Percentiles rank a stretch among this genome's conserved stretches.
Conservation (phyloP, 2,113 vertebrate genomes). For the Eidolon helvum region DNA sequence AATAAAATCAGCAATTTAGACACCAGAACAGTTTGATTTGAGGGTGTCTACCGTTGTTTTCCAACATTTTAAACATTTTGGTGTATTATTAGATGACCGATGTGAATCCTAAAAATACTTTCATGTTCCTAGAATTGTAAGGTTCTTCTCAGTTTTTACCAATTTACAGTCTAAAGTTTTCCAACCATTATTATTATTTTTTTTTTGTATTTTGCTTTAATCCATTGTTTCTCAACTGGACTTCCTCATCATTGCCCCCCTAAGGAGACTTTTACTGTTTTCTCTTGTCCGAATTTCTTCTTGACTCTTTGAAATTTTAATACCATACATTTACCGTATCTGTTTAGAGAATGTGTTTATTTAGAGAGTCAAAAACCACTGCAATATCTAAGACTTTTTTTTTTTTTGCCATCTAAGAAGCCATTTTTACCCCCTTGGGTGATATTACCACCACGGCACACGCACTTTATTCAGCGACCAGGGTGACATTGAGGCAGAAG, state of each 20-base stretch:
- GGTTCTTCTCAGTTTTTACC: background rate
- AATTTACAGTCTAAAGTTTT: background rate
- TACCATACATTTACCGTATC: background rate
- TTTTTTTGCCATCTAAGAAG: background rate
- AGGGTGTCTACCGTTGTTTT: background rate
- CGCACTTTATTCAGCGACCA: rapidly evolving
- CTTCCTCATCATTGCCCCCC: background rate
- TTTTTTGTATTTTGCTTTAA: background rate
- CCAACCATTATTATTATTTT: background rate
- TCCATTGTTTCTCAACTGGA: background rate
- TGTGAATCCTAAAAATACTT: background rate
- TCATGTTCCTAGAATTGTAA: background rate
- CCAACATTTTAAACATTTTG: background rate
- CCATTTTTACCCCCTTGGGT: background rate
- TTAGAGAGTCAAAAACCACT: background rate
- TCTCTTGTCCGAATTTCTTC: background rate
- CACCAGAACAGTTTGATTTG: background rate
- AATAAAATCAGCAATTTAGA: background rate
- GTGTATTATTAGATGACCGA: background rate
- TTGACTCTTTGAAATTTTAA: background rate
- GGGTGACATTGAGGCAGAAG: rapidly evolving
- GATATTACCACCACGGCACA: rapidly evolving
- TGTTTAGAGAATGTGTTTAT: background rate
- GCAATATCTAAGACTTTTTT: background rate
- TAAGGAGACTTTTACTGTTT: background rate